Percentiles rank a stretch among this genome's conserved stretches.
Conservation (phyloP, 2,113 vertebrate species). For the Rhea pennata region DNA sequence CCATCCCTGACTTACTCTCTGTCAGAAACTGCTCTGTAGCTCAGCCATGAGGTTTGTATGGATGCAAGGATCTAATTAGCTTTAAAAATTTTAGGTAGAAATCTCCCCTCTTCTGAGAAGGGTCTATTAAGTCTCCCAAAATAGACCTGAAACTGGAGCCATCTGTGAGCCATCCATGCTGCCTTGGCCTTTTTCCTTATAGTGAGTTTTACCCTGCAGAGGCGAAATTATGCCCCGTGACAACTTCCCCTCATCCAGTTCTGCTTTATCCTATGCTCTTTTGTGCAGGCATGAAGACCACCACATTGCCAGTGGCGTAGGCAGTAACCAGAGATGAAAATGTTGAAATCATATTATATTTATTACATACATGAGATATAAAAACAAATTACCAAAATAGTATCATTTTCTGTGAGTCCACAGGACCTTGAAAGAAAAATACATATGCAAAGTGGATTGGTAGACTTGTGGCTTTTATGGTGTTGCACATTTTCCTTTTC, state of each 20-base stretch:
- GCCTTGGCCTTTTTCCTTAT: neutral
- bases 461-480: constrained; percentile 10
- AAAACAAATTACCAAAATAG: constrained; percentile 78
- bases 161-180: neutral
- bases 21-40: neutral
- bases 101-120: neutral
- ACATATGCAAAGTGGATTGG: constrained; percentile 43
- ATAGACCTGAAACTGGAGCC: neutral
- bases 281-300: neutral
- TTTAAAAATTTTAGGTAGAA: neutral
- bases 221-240: neutral
- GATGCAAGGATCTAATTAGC: neutral
- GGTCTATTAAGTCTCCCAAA: neutral
- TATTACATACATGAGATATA: constrained; percentile 81
- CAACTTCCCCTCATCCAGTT: neutral
- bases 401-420: constrained; percentile 74
- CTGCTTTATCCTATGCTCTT: neutral
- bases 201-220: neutral
- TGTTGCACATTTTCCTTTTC: constrained; percentile 49
- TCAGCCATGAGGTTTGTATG: neutral
- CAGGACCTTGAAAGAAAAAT: constrained; percentile 76
- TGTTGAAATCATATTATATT: constrained; percentile 72
- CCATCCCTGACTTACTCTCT: neutral
- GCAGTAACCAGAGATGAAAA: neutral
- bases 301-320: neutral